Percentiles rank a stretch among this genome's conserved stretches.
Evolutionary conservation across 2,888 invertebrate genomes (phyloP).

Genomic region (Phengaris alcon): DNA sequence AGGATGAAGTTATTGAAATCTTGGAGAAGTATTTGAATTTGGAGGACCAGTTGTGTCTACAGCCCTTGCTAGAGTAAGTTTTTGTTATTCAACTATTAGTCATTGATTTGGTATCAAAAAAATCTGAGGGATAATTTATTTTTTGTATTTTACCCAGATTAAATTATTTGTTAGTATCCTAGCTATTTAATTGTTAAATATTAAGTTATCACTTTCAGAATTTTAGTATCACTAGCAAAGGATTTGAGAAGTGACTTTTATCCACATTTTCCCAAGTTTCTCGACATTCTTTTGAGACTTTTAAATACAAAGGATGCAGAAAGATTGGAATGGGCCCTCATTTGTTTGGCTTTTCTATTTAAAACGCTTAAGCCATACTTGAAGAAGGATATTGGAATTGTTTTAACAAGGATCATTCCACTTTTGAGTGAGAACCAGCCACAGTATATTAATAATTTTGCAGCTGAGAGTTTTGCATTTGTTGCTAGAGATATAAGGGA

Average conservation of each 20-base stretch:
- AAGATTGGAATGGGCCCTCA: conserved; percentile 90
- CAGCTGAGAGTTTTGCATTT: conserved; percentile 97
- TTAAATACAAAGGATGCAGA: conserved; percentile 89
- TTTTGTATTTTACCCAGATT: too few species aligned
- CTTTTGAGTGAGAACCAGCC: conserved; percentile 88
- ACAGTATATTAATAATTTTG: conserved; percentile 93
- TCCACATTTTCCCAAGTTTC: conserved; percentile 87
- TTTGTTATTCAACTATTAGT: neutral
- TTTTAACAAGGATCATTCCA: conserved; percentile 86
- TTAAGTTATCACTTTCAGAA: conserved; percentile 69
- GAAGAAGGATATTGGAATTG: conserved; percentile 86
- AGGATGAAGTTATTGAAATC: conserved; percentile 85
- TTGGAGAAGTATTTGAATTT: conserved; percentile 86
- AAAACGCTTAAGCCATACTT: conserved; percentile 92
- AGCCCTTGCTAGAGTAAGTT: conserved; percentile 92
- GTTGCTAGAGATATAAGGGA: conserved; percentile 93
- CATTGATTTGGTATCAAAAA: neutral
- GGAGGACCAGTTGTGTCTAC: conserved; percentile 85
- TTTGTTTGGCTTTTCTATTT: conserved; percentile 92
- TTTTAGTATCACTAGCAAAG: conserved; percentile 90
- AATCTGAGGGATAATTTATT: too few species aligned
- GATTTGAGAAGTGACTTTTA: conserved; percentile 95
- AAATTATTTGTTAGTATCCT: too few species aligned
- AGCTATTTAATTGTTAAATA: neutral
- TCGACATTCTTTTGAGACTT: conserved; percentile 85